phyloP scores from a whole-genome alignment of 2,113 vertebrate species.

The Onychorhynchus coronatus region DNA sequence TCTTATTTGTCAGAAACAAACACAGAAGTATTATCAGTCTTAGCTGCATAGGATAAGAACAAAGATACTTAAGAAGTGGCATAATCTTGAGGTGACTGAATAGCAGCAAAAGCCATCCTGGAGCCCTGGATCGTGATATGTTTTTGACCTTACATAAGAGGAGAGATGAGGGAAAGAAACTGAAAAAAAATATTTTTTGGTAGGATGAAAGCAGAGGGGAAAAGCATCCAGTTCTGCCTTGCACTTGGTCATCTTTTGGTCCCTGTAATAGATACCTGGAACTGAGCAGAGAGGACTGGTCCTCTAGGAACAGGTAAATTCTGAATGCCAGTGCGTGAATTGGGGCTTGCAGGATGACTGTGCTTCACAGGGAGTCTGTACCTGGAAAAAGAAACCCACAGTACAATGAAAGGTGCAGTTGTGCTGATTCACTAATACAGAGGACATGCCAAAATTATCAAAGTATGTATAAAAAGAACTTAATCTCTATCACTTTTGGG shows the following conservation, averaged over 20 bases:
- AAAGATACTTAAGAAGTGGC: neutral
- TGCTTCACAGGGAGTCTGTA: neutral
- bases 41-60: neutral
- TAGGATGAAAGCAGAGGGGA: neutral
- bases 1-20: neutral
- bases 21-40: accelerated
- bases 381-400: neutral
- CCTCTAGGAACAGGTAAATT: neutral
- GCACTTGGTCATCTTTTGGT: neutral
- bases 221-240: neutral
- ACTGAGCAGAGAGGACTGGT: neutral
- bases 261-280: neutral
- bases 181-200: neutral
- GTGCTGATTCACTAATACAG: neutral
- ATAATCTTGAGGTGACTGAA: neutral
- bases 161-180: neutral
- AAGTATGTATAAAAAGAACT: neutral
- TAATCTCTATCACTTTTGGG: neutral
- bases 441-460: neutral
- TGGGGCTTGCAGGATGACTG: neutral
- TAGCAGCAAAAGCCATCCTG: neutral
- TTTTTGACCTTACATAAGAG: neutral
- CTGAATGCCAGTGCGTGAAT: neutral
- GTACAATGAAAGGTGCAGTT: neutral
- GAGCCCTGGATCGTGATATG: neutral